Percentiles rank a stretch among this genome's conserved stretches.
Conservation (phyloP, 2,888 invertebrate species). For the Dusona sp. region DNA sequence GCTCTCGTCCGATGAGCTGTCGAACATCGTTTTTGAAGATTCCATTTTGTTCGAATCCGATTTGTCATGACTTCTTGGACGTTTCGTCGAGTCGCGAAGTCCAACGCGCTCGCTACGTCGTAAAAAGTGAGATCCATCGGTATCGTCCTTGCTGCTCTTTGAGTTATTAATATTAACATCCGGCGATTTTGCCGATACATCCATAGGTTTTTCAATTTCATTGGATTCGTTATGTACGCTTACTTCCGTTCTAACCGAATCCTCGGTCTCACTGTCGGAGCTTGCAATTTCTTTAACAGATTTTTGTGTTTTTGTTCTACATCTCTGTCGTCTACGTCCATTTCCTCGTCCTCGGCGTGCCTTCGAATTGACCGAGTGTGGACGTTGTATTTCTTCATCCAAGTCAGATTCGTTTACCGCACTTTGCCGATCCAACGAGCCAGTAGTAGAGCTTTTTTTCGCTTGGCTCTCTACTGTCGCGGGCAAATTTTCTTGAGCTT, state of each 20-base stretch:
- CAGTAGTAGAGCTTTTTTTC: constrained; percentile 49
- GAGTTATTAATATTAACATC: constrained; percentile 21
- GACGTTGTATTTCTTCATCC: constrained; percentile 35
- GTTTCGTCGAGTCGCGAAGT: constrained; percentile 73
- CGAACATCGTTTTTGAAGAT: constrained; percentile 75
- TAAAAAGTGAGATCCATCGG: constrained; percentile 61
- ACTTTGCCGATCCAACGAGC: constrained; percentile 60
- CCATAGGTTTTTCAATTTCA: constrained; percentile 24
- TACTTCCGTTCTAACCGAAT: constrained; percentile 71
- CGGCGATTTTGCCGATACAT: constrained; percentile 43
- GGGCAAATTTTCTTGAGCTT: constrained; percentile 79
- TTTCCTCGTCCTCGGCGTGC: constrained; percentile 30
- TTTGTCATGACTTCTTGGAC: constrained; percentile 77
- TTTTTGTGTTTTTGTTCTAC: constrained; percentile 28
- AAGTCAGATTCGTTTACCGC: constrained; percentile 62
- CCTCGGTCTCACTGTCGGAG: constrained; percentile 79
- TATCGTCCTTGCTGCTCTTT: constrained; percentile 68
- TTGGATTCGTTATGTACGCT: constrained; percentile 9
- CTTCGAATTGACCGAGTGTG: constrained; percentile 31
- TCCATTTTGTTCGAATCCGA: constrained; percentile 79
- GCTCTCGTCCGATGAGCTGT: constrained; percentile 82
- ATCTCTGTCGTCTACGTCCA: constrained; percentile 37
- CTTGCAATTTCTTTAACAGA: constrained; percentile 68
- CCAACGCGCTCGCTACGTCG: constrained; percentile 76
- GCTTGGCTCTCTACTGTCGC: constrained; percentile 51